Base-by-base conservation (phyloP, 2,888 invertebrate species). In the Acanthoscelides obtectus region DNA sequence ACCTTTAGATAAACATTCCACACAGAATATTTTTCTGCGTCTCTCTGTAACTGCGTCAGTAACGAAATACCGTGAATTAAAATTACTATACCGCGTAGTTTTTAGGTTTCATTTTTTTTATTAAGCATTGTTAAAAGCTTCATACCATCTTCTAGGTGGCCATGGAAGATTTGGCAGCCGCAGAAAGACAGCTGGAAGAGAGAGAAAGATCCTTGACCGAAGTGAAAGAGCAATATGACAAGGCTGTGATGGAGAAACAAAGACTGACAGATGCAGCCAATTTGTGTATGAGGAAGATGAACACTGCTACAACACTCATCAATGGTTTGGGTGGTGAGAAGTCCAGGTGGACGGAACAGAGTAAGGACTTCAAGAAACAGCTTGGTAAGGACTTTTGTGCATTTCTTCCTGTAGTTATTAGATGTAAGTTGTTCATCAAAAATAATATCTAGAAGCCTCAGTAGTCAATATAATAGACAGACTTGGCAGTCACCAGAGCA, bases 321-420 rank as follows among this genome's bases (percentile, higher is more conserved):
- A 97, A 97, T 82, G 98, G 98, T 1, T 87, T 98, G 68, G 96
- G 96, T 0, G 98, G 97, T 25, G 95, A 95, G 82, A 97, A 96
- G 84, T 78, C 83, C 2, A 89, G 98, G 71, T 98, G 98, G 98
- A 98, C 97, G 0, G 93, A 95, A 80, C 97, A 97, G 84, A 95
- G 97, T 84, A 95, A 95, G 86, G 95, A 96, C 73, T 97, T 96
- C 78, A 96, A 95, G 84, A 90, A 92, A 81, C 96, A 98, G 86
- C 88, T 96, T 22, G 95, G 81, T 81, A 76, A 65, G 70, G 70
- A 63, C 45, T 45, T 45, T 17, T 17, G 17, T 45, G 45, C 71
- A 27, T 25, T 5, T 6, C 17, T 72, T 63, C 22, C 20, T 21
- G 8, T 63, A 19, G 22, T 69, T 69, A 45, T n/a, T n/a, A n/a